Percentiles rank a stretch among this genome's conserved stretches.
These are phyloP conservation scores for Zaprionus taronus DNA, from an alignment of 1,140 invertebrate species.

Conservation along the genomic window DNA sequence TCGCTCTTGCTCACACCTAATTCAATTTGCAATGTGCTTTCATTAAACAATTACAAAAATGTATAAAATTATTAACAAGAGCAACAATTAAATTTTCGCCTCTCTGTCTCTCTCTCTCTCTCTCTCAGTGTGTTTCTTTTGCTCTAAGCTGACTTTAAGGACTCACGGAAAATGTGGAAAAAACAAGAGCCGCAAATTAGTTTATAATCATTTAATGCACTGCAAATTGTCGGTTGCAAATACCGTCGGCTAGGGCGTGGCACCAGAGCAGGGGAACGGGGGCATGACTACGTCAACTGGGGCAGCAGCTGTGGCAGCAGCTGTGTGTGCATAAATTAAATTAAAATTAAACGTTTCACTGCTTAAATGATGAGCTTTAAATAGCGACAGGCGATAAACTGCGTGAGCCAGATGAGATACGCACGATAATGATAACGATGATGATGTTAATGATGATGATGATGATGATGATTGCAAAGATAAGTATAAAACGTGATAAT, in stretches of 20 bases:
- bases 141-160: not conserved
- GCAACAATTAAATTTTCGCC: not conserved
- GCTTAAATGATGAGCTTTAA: slow-evolving; percentile 61
- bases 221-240: slow-evolving; percentile 54
- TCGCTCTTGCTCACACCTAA: not conserved
- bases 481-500: not conserved
- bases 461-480: not conserved
- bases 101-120: not conserved
- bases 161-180: not conserved
- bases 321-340: slow-evolving; percentile 81
- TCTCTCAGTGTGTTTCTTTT: not conserved
- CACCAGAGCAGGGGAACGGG: not conserved
- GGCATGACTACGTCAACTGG: slow-evolving; percentile 18
- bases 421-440: slow-evolving; percentile 18
- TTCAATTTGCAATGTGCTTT: slow-evolving; percentile 2
- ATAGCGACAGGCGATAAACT: slow-evolving; percentile 61
- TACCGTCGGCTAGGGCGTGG: not conserved
- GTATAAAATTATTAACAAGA: not conserved
- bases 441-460: slow-evolving; percentile 10
- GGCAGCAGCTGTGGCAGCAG: slow-evolving; percentile 24
- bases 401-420: slow-evolving; percentile 20
- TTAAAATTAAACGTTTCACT: slow-evolving; percentile 76
- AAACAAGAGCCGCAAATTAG: slow-evolving; percentile 66
- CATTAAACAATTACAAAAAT: slow-evolving; percentile 4
- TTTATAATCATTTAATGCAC: slow-evolving; percentile 80